Evolutionary conservation across 2,797 vertebrate species (phyloP).

Genomic region (Crenichthys baileyi): DNA sequence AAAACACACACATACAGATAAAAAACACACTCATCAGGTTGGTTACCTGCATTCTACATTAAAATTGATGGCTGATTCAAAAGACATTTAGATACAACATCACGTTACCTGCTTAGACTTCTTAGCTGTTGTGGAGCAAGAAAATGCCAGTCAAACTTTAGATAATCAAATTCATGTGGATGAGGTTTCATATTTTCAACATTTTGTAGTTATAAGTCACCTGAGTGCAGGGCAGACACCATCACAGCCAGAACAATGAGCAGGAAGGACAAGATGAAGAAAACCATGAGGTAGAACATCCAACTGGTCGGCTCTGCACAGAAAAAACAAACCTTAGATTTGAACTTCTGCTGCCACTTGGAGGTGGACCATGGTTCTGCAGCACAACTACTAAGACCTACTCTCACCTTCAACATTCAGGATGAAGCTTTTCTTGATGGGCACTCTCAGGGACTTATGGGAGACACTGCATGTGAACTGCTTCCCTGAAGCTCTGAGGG

Average conservation of each 20-base stretch:
- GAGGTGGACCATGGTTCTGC: conserved; percentile 42
- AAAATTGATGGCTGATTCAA: background rate
- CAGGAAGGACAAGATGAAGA: conserved; percentile 18
- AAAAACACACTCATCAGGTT: background rate
- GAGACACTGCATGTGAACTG: conserved; percentile 80
- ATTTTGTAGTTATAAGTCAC: conserved; percentile 52
- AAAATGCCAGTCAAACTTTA: conserved; percentile 26
- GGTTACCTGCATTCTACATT: background rate
- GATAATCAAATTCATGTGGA: background rate
- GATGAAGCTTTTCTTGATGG: conserved; percentile 79
- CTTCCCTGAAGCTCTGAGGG: conserved; percentile 55
- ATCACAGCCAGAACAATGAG: conserved; percentile 31
- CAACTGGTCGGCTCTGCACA: conserved; percentile 61
- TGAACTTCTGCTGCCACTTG: conserved; percentile 47
- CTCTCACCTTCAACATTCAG: conserved; percentile 71
- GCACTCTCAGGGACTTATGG: conserved; percentile 72
- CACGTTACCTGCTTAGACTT: conserved; percentile 58
- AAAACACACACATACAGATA: conserved; percentile 10
- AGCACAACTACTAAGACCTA: fast-evolving
- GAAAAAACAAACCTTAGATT: conserved; percentile 19
- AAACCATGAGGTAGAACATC: conserved; percentile 34
- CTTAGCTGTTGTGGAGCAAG: conserved; percentile 60
- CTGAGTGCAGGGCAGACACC: conserved; percentile 46
- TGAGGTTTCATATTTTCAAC: background rate
- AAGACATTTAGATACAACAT: background rate